A percentile compares a stretch with the other conserved stretches of the same genome.
phyloP scores from a whole-genome alignment of 2,797 vertebrate genomes.

The Phataginus tricuspis region DNA sequence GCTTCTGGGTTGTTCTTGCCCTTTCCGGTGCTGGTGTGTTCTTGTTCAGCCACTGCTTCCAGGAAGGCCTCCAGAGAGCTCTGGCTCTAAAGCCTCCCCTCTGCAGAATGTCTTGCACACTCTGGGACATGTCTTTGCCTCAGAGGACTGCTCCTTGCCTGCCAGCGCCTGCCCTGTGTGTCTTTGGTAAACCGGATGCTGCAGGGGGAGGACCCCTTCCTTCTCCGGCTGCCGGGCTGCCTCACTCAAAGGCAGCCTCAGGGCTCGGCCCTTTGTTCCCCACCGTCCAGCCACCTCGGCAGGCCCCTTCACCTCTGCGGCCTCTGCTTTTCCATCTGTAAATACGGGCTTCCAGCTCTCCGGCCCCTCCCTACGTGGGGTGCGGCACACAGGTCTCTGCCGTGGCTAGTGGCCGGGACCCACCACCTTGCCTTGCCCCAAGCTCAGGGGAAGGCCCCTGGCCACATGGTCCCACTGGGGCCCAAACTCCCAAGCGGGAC shows the following conservation, averaged over 20 bases:
- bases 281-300: not conserved
- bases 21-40: too few relatives aligned
- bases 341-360: not conserved
- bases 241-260: not conserved
- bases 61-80: not conserved
- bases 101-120: not conserved
- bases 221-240: not conserved
- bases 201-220: not conserved
- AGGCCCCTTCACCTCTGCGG: not conserved
- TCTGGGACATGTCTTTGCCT: not conserved
- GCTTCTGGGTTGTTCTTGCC: fast-evolving
- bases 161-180: not conserved
- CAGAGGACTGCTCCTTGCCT: not conserved
- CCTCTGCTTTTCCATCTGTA: not conserved
- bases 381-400: too few relatives aligned
- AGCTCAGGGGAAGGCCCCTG: not conserved
- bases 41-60: not conserved
- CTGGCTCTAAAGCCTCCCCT: not conserved
- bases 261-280: not conserved
- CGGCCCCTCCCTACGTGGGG: not conserved
- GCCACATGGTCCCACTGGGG: too few relatives aligned
- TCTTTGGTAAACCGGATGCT: not conserved
- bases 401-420: not conserved
- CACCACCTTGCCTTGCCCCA: not conserved
- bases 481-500: too few relatives aligned